Percentiles rank a stretch among this genome's conserved stretches.
Evolutionary conservation across 2,888 invertebrate species (phyloP).

Genomic region (Crocallis elinguaria): DNA sequence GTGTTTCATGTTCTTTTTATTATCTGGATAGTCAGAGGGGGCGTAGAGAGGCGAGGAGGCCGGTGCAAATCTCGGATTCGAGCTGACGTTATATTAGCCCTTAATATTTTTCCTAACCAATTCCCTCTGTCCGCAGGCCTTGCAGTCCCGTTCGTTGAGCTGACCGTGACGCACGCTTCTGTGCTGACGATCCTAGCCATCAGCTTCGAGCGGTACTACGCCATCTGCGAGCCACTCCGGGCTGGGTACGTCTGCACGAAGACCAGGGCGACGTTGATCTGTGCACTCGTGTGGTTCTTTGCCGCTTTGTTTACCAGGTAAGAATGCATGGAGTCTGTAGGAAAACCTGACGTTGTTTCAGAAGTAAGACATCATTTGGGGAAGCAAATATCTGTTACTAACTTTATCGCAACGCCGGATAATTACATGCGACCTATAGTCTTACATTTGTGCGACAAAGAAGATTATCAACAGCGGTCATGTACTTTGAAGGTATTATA

Average conservation of each 20-base stretch:
- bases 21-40: no score
- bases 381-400: no score
- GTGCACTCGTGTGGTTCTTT: slow-evolving; percentile 92
- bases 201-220: slow-evolving; percentile 95
- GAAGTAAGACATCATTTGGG: neutral
- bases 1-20: no score
- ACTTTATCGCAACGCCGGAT: no score
- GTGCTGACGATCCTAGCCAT: slow-evolving; percentile 97
- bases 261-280: slow-evolving; percentile 92
- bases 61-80: no score
- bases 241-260: slow-evolving; percentile 96
- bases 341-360: neutral
- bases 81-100: no score
- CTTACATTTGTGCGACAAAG: no score
- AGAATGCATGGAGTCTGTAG: slow-evolving; percentile 27
- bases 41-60: no score
- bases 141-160: slow-evolving; percentile 95
- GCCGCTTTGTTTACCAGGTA: slow-evolving; percentile 95
- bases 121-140: slow-evolving; percentile 87
- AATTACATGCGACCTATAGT: no score
- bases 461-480: no score
- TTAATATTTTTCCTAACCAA: no score
- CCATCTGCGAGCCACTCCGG: slow-evolving; percentile 95
- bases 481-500: no score
- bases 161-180: slow-evolving; percentile 96